Evolutionary conservation across 1,140 invertebrate species (phyloP).

Genomic region (Probaryconus sp.): DNA sequence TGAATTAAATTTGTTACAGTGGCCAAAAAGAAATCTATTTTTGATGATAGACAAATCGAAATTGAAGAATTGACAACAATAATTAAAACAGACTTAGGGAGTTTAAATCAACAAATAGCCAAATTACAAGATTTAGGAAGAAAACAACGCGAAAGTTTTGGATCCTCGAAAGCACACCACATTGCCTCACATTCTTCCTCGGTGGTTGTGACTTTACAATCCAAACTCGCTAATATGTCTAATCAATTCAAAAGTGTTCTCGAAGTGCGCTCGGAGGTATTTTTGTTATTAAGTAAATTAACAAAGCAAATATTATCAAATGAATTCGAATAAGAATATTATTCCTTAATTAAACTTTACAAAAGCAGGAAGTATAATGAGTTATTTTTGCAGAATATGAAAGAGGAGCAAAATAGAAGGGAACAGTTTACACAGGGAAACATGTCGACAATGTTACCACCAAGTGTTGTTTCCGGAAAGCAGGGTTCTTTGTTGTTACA

Average conservation of each 20-base stretch:
- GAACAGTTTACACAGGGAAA: slow-evolving; percentile 95
- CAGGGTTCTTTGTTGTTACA: slow-evolving; percentile 82
- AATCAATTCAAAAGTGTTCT: slow-evolving; percentile 95
- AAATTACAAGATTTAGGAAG: slow-evolving; percentile 88
- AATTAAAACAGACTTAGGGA: slow-evolving; percentile 97
- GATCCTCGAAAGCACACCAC: slow-evolving; percentile 84
- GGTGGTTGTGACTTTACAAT: slow-evolving; percentile 95
- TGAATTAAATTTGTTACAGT: too few relatives aligned
- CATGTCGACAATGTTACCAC: slow-evolving; percentile 84
- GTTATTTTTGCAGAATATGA: slow-evolving; percentile 87
- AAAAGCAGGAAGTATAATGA: too few relatives aligned
- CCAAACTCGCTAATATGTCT: slow-evolving; percentile 97
- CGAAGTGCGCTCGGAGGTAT: slow-evolving; percentile 89
- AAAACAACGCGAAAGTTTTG: slow-evolving; percentile 80
- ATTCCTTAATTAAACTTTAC: slow-evolving; percentile 3
- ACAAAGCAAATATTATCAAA: background rate
- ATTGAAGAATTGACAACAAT: slow-evolving; percentile 99
- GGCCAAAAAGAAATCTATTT: slow-evolving; percentile 97
- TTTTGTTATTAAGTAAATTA: background rate
- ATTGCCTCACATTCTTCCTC: slow-evolving; percentile 97
- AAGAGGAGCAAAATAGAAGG: slow-evolving; percentile 94
- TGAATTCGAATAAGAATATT: slow-evolving; percentile 6
- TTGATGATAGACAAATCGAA: slow-evolving; percentile 96
- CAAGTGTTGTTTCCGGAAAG: slow-evolving; percentile 83
- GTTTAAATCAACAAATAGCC: slow-evolving; percentile 97